Conservation (phyloP, 2,113 vertebrate species). For the Colinus virginianus region DNA sequence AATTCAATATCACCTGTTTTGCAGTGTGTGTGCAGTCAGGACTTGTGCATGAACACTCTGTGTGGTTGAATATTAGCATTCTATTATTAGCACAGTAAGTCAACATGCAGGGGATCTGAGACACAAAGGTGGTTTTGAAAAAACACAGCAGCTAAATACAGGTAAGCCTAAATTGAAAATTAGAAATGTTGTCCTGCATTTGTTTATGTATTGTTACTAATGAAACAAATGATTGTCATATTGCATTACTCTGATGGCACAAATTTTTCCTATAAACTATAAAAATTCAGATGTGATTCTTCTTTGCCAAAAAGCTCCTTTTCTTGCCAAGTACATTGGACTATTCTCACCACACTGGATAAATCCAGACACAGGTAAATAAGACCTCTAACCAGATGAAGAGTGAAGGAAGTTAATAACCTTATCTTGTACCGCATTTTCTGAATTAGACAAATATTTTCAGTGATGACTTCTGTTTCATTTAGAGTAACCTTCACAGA, state of each 20-base stretch:
- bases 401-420: neutral
- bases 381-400: neutral
- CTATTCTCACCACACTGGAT: neutral
- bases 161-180: neutral
- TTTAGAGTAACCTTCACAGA: neutral
- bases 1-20: neutral
- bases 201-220: neutral
- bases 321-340: neutral
- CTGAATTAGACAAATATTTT: neutral
- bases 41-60: neutral
- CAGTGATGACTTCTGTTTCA: neutral
- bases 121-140: neutral
- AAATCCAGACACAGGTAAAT: constrained; percentile 1
- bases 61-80: neutral
- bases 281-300: constrained; percentile 10
- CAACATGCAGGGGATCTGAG: neutral
- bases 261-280: constrained; percentile 35
- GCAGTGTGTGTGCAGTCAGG: accelerated
- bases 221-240: neutral
- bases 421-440: neutral
- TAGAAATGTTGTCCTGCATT: neutral
- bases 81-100: neutral
- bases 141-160: neutral
- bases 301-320: constrained; percentile 5
- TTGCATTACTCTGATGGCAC: constrained; percentile 7